Conservation (phyloP, 2,113 vertebrate genomes). For the Tachysurus fulvidraco region DNA sequence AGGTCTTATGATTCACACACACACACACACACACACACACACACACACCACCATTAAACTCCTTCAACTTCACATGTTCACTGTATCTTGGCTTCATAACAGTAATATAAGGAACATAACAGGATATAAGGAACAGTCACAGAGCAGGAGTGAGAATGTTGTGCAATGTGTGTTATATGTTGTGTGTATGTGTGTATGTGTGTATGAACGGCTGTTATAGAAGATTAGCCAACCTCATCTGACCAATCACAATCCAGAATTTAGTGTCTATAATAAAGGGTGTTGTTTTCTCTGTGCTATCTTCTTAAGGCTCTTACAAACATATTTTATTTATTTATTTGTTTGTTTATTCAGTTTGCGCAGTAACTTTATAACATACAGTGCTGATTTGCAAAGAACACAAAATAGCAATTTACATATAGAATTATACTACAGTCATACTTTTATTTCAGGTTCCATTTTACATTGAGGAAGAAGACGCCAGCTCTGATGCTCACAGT, state of each 20-base stretch:
- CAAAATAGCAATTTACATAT: background rate
- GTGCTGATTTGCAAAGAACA: background rate
- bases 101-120: no score
- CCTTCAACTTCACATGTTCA: background rate
- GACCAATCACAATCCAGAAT: background rate
- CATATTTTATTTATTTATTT: background rate
- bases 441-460: constrained; percentile 75
- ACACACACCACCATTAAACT: background rate
- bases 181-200: background rate
- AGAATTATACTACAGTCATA: background rate
- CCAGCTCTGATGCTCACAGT: constrained; percentile 77
- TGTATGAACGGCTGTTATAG: background rate
- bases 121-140: background rate
- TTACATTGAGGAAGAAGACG: constrained; percentile 76
- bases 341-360: background rate
- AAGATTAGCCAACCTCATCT: background rate
- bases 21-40: no score
- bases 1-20: background rate
- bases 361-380: background rate
- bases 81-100: background rate
- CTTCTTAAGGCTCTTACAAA: background rate
- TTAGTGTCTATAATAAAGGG: background rate
- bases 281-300: background rate
- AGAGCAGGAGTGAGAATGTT: background rate
- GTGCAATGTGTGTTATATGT: background rate